Conservation (phyloP, 2,113 vertebrate species). For the Callochromis pleurospilus region DNA sequence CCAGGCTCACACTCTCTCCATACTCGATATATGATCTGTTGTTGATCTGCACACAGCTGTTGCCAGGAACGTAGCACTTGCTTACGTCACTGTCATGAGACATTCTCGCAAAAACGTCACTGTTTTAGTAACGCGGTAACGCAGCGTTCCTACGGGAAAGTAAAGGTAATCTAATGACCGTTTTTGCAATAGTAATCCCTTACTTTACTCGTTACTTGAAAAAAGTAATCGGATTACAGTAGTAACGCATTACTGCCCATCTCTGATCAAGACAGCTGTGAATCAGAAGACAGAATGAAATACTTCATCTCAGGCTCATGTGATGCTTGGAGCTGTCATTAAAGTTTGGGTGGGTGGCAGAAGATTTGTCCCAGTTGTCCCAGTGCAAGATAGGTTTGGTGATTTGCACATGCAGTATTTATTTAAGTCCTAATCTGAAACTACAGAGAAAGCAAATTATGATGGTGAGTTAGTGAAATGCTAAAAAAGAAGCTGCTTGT, state of each 20-base stretch:
- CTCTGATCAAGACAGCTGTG: background rate
- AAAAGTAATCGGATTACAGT: too few relatives aligned
- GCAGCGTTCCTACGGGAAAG: too few relatives aligned
- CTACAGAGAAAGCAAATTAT: background rate
- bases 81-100: too few relatives aligned
- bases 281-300: background rate
- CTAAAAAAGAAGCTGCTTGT: background rate
- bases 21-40: too few relatives aligned
- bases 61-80: rapidly evolving
- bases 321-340: background rate
- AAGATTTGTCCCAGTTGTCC: background rate
- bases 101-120: too few relatives aligned
- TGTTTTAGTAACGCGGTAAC: too few relatives aligned
- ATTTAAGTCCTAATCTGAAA: background rate
- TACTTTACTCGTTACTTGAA: too few relatives aligned
- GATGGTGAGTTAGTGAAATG: background rate
- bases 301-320: background rate
- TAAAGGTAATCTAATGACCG: too few relatives aligned
- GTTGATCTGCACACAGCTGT: too few relatives aligned
- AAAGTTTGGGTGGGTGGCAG: background rate
- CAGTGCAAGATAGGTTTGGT: background rate
- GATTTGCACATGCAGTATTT: background rate
- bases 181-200: too few relatives aligned
- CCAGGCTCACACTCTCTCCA: too few relatives aligned
- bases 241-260: too few relatives aligned